A percentile compares a stretch with the other conserved stretches of the same genome.
phyloP scores from a whole-genome alignment of 2,888 invertebrate species.

The Halictus ligatus region DNA sequence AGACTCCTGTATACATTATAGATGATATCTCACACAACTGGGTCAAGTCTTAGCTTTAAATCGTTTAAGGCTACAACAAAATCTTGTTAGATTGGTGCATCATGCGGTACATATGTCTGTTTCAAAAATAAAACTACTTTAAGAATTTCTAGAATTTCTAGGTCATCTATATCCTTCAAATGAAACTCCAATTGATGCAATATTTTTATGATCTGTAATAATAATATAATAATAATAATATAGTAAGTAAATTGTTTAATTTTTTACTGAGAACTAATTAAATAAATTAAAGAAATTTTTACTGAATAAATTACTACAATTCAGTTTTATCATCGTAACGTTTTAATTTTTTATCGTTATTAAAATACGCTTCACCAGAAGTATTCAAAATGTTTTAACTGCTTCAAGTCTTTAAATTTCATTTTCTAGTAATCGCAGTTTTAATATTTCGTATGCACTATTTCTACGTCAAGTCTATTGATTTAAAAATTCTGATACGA shows the following conservation, averaged over 20 bases:
- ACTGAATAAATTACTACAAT: background rate
- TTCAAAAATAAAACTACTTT: background rate
- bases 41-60: slow-evolving; percentile 2
- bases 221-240: too few relatives aligned
- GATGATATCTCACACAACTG: background rate
- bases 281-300: background rate
- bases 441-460: background rate
- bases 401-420: background rate
- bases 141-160: background rate
- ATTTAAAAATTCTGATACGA: background rate
- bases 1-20: background rate
- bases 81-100: background rate
- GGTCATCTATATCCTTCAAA: background rate
- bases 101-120: background rate
- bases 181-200: background rate
- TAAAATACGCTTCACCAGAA: background rate
- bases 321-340: background rate
- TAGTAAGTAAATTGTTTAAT: too few relatives aligned
- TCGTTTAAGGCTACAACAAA: background rate
- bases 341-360: background rate
- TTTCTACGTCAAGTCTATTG: too few relatives aligned
- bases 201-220: background rate
- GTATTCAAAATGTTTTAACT: background rate
- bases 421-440: background rate
- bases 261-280: background rate